Percentiles rank a stretch among this genome's conserved stretches.
phyloP scores from a whole-genome alignment of 2,113 vertebrate genomes.

The Pygoscelis adeliae region DNA sequence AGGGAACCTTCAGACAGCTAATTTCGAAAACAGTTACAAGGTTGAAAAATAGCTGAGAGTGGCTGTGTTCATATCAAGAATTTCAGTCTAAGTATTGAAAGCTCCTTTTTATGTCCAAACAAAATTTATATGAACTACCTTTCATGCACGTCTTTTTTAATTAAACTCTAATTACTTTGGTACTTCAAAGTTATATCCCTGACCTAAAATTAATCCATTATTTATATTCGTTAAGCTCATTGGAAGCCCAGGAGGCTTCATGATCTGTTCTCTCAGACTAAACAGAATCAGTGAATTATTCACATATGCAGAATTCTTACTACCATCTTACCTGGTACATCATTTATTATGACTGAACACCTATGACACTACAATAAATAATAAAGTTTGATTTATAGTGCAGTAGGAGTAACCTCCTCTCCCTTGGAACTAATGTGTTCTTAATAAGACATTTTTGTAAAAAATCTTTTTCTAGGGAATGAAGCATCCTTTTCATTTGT shows the following conservation, averaged over 20 bases:
- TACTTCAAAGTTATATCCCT: conserved; percentile 1
- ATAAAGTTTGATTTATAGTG: not conserved
- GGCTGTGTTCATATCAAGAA: not conserved
- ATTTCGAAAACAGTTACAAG: not conserved
- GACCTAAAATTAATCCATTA: conserved; percentile 26
- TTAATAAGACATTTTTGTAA: not conserved
- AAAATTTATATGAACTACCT: not conserved
- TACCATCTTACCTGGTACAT: not conserved
- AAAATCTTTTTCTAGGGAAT: not conserved
- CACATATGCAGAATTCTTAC: not conserved
- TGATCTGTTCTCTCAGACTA: not conserved
- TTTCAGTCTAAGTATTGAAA: not conserved
- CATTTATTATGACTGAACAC: not conserved
- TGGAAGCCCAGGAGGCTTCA: not conserved
- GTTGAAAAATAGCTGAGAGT: not conserved
- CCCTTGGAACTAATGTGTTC: not conserved
- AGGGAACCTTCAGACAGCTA: not conserved
- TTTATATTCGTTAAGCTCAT: not conserved
- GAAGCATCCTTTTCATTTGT: not conserved
- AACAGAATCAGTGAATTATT: not conserved
- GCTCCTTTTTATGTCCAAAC: not conserved
- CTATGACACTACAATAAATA: not conserved
- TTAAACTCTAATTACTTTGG: not conserved
- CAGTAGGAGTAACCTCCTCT: not conserved
- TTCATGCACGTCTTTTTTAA: not conserved